Evolutionary conservation across 2,888 invertebrate genomes (phyloP).

Genomic region (Mythimna pallens): DNA sequence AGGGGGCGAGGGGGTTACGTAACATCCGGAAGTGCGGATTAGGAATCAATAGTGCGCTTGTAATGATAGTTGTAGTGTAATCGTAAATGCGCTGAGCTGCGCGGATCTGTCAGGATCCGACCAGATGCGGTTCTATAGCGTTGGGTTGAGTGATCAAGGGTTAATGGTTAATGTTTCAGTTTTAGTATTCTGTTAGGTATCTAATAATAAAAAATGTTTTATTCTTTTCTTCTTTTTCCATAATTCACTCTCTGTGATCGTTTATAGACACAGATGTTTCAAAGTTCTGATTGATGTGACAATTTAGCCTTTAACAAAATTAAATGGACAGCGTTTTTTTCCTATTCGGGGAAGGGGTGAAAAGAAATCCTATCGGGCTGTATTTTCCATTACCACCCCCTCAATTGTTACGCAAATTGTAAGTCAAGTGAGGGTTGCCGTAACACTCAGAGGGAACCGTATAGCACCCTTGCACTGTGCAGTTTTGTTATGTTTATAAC

Average conservation of each 20-base stretch:
- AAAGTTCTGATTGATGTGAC: neutral
- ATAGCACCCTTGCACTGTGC: slow-evolving; percentile 33
- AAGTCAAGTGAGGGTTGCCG: slow-evolving; percentile 55
- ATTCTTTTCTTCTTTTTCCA: neutral
- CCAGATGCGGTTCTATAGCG: slow-evolving; percentile 30
- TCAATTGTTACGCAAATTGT: slow-evolving; percentile 59
- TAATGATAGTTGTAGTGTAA: slow-evolving; percentile 90
- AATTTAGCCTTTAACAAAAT: slow-evolving; percentile 1
- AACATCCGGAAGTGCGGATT: slow-evolving; percentile 91
- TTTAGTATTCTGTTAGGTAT: neutral
- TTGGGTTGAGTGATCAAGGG: slow-evolving; percentile 7
- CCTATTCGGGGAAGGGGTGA: slow-evolving; percentile 7
- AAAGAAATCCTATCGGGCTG: slow-evolving; percentile 35
- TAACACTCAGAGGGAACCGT: slow-evolving; percentile 28
- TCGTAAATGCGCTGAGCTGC: slow-evolving; percentile 86
- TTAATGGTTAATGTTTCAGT: slow-evolving; percentile 11
- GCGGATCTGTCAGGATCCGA: slow-evolving; percentile 68
- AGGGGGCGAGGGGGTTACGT: slow-evolving; percentile 78
- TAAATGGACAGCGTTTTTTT: slow-evolving; percentile 19
- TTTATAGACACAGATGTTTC: neutral
- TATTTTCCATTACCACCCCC: slow-evolving; percentile 49
- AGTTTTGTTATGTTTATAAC: slow-evolving; percentile 46
- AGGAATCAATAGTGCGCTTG: slow-evolving; percentile 90
- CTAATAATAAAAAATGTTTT: neutral
- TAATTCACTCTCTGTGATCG: neutral